These are phyloP conservation scores for Manduca sexta DNA, from an alignment of 1,140 invertebrate genomes.

Conservation along the genomic window DNA sequence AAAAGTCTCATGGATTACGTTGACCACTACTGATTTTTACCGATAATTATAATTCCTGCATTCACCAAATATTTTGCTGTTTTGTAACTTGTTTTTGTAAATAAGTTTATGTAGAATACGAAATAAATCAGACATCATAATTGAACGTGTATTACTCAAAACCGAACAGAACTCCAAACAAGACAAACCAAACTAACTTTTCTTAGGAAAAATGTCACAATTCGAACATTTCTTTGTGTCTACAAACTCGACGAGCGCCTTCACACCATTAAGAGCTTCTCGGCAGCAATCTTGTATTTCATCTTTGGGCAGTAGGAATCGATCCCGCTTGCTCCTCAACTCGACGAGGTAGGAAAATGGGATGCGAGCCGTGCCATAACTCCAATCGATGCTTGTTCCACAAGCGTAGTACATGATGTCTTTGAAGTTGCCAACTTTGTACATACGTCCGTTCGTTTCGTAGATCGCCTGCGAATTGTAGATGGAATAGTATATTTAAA, in stretches of 20 bases:
- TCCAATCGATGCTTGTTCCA: conserved; percentile 83
- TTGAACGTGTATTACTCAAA: background rate
- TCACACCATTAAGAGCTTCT: conserved; percentile 77
- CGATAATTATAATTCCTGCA: background rate
- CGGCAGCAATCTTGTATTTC: conserved; percentile 80
- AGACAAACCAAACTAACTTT: conserved; percentile 1
- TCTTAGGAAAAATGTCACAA: conserved; percentile 37
- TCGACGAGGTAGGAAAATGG: conserved; percentile 83
- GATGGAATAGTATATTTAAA: conserved; percentile 1
- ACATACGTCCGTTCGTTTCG: conserved; percentile 50
- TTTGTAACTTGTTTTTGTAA: background rate
- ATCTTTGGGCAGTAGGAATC: conserved; percentile 80
- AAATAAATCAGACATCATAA: conserved; percentile 1
- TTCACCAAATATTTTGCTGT: background rate
- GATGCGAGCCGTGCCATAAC: conserved; percentile 75
- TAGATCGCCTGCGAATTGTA: conserved; percentile 44
- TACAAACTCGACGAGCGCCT: conserved; percentile 72
- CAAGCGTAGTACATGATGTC: conserved; percentile 72
- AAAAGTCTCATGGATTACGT: conserved; percentile 73
- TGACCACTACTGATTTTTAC: conserved; percentile 21
- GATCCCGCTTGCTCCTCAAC: conserved; percentile 76
- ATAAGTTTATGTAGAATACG: background rate
- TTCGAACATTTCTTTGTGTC: conserved; percentile 51
- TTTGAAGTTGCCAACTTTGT: conserved; percentile 65
- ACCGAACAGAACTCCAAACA: conserved; percentile 2